Conservation (phyloP, 1,140 invertebrate species). For the Neodiprion fabricii region DNA sequence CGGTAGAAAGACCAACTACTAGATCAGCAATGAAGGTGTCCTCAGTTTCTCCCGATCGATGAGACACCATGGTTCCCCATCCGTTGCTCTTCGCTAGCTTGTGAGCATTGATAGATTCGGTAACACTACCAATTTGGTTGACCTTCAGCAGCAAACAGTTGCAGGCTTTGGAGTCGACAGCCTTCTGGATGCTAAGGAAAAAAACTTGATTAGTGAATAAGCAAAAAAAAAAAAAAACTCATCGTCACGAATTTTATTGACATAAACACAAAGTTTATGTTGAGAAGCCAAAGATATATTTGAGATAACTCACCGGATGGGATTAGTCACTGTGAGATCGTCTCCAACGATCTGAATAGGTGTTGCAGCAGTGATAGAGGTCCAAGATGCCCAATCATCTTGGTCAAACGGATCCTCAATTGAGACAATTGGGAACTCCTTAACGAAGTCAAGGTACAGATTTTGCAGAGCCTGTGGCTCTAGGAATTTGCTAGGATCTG, state of each 20-base stretch:
- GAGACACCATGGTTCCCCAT: constrained; percentile 99
- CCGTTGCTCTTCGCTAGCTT: constrained; percentile 91
- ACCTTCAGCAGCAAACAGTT: constrained; percentile 98
- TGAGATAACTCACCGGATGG: constrained; percentile 53
- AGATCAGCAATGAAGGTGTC: constrained; percentile 99
- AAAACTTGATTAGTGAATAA: constrained; percentile 11
- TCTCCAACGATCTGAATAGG: constrained; percentile 95
- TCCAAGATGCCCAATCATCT: constrained; percentile 96
- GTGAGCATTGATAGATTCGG: constrained; percentile 96
- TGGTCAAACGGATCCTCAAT: constrained; percentile 99
- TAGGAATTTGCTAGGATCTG: constrained; percentile 81
- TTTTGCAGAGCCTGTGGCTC: constrained; percentile 82
- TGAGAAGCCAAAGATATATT: constrained; percentile 56
- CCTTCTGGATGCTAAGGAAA: constrained; percentile 82
- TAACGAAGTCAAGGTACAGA: constrained; percentile 90
- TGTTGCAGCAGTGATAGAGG: constrained; percentile 78
- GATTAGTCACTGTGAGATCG: constrained; percentile 95
- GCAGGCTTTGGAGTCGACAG: constrained; percentile 96
- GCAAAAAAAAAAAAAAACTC: constrained; percentile 15
- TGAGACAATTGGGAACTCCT: constrained; percentile 94
- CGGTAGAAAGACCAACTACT: constrained; percentile 95
- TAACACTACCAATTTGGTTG: constrained; percentile 98
- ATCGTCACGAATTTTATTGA: constrained; percentile 8
- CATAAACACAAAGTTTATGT: constrained; percentile 41
- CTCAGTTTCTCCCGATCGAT: constrained; percentile 98